Percentiles rank a stretch among this genome's conserved stretches.
These are phyloP conservation scores for Heterodera carotae DNA, from an alignment of 1,140 invertebrate genomes.

Conservation along the genomic window DNA sequence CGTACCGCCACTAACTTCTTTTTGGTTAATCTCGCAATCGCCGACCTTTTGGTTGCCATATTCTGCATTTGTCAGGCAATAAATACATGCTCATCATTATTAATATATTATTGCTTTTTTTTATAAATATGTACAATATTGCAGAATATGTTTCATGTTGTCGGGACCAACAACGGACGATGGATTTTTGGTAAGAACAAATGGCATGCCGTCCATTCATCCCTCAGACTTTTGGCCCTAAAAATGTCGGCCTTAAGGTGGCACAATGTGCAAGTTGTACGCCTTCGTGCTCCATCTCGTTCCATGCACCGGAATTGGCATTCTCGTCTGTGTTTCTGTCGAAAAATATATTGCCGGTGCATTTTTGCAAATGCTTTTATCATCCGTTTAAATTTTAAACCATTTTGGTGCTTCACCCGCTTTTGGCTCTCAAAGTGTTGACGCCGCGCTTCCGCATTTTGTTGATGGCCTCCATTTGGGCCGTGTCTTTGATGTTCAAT, in stretches of 20 bases:
- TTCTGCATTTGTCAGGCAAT: slow-evolving; percentile 35
- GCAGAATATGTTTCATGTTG: slow-evolving; percentile 64
- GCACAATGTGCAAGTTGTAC: slow-evolving; percentile 59
- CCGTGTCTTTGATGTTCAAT: slow-evolving; percentile 36
- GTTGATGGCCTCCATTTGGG: slow-evolving; percentile 54
- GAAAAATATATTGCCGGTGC: slow-evolving; percentile 56
- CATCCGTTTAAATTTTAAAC: no score
- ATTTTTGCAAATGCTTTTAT: background rate
- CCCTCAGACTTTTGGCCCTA: background rate
- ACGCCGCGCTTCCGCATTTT: slow-evolving; percentile 51
- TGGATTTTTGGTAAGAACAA: slow-evolving; percentile 52
- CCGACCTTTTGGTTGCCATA: slow-evolving; percentile 55
- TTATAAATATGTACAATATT: slow-evolving; percentile 45
- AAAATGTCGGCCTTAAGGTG: slow-evolving; percentile 31
- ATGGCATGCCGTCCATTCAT: no score
- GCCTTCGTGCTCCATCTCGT: slow-evolving; percentile 59
- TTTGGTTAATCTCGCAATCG: slow-evolving; percentile 73
- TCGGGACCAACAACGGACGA: slow-evolving; percentile 51
- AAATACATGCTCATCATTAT: no score
- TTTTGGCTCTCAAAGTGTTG: slow-evolving; percentile 60
- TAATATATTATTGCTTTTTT: no score
- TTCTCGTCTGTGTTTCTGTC: slow-evolving; percentile 62
- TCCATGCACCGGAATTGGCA: slow-evolving; percentile 63
- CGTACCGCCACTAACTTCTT: slow-evolving; percentile 82
- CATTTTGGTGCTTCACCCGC: slow-evolving; percentile 57